Conservation (phyloP, 2,113 vertebrate genomes). For the Notothenia coriiceps region DNA sequence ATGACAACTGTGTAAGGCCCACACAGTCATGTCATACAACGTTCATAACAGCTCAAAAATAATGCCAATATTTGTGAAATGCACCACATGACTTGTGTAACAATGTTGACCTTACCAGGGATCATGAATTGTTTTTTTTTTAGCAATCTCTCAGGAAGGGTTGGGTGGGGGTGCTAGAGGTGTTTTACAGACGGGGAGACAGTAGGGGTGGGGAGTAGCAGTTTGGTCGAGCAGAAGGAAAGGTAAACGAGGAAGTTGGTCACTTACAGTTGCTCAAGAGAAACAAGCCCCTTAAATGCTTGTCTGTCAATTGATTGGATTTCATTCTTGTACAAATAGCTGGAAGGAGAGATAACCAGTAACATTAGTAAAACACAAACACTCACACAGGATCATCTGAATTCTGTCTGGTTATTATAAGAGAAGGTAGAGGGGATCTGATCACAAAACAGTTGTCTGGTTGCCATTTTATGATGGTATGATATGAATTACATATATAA, state of each 20-base stretch:
- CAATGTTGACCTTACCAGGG: slow-evolving; percentile 40
- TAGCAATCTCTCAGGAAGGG: slow-evolving; percentile 24
- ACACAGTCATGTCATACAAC: slow-evolving; percentile 27
- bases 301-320: slow-evolving; percentile 99
- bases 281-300: slow-evolving; percentile 99
- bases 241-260: slow-evolving; percentile 73
- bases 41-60: neutral
- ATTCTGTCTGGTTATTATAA: slow-evolving; percentile 36
- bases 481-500: neutral
- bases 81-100: slow-evolving; percentile 11
- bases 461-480: neutral
- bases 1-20: slow-evolving; percentile 46
- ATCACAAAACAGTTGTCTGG: neutral
- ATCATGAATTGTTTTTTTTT: slow-evolving; percentile 15
- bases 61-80: slow-evolving; percentile 14
- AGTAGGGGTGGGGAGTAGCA: slow-evolving; percentile 57
- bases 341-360: slow-evolving; percentile 95
- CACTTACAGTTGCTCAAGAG: slow-evolving; percentile 99
- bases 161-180: neutral
- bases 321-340: slow-evolving; percentile 99
- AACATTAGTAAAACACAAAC: slow-evolving; percentile 88
- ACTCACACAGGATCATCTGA: slow-evolving; percentile 67
- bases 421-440: slow-evolving; percentile 10
- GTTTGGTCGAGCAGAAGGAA: slow-evolving; percentile 66
- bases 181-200: slow-evolving; percentile 34